Evolutionary conservation across 2,797 vertebrate genomes (phyloP), one percentile per base, ranked within the genome.

Genomic region (Pogoniulus pusillus): DNA sequence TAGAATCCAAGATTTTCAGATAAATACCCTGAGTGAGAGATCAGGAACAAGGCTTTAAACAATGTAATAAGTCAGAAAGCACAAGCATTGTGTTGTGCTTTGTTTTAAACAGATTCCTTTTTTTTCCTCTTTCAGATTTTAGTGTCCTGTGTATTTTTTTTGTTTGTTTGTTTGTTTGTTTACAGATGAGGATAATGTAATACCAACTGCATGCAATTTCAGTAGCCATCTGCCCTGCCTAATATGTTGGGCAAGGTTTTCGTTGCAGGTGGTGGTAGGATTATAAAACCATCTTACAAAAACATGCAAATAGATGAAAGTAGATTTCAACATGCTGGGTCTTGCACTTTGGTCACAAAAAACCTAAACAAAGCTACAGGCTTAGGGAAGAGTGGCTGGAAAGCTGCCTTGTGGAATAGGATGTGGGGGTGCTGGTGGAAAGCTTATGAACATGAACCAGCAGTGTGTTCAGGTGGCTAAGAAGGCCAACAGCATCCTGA

Each of bases 71-170:
- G 81, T 72, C 71, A 91, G 87, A 85, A 72, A 78, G 16, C 43
- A 24, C 27, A 9, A 65, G 20, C 39, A 78, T 45, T 72, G 55
- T 80, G 81, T 35, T 59, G 19, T 41, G 87, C 58, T 95, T 91
- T 87, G 54, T 91, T 96, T 92, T 86, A 93, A 91, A 92, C 22
- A 74, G 68, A 62, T 70, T n/a, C n/a, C n/a, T n/a, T n/a, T n/a
- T n/a, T 20, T 70, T 58, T 43, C 35, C 71, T 79, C 9, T 29
- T 82, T 35, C 51, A 59, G 37, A 85, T 85, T 94, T 85, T 89
- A 89, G 74, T 91, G 86, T 79, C 43, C 13, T 91, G 82, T 79
- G 19, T 45, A 19, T 45, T 45, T 20, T 45, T 20, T 45, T 45
- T 18, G 43, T 43, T 43, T 84, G 30, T 95, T 91, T 53, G 63